A percentile compares a stretch with the other conserved stretches of the same genome.
Conservation (phyloP, 2,888 invertebrate species). For the Rotaria macrura region DNA sequence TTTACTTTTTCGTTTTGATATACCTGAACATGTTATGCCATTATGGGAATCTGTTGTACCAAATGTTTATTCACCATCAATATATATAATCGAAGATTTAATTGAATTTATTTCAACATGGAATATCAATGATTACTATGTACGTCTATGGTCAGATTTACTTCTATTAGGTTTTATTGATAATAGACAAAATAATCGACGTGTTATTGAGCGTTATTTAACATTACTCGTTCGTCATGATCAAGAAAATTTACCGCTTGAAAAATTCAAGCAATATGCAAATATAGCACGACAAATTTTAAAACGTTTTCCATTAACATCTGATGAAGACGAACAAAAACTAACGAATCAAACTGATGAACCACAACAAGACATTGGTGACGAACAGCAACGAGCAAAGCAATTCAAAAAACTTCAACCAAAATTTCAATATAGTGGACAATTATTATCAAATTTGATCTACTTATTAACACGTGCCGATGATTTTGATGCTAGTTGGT, state of each 20-base stretch:
- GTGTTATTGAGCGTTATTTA: constrained; percentile 8
- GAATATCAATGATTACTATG: constrained; percentile 3
- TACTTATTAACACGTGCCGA: not conserved
- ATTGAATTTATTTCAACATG: not conserved
- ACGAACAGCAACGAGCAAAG: not conserved
- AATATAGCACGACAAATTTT: not conserved
- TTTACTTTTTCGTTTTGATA: constrained; percentile 7
- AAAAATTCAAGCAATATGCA: not conserved
- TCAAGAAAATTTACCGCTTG: not conserved
- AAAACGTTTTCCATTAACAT: not conserved
- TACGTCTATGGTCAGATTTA: constrained; percentile 2
- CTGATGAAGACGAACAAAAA: not conserved
- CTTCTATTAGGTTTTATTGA: constrained; percentile 4
- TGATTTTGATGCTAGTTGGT: not conserved
- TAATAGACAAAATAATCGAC: not conserved
- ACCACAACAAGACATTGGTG: not conserved
- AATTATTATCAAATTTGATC: not conserved
- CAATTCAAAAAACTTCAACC: not conserved
- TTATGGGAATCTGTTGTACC: constrained; percentile 4
- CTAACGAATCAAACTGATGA: not conserved
- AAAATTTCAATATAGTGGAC: not conserved
- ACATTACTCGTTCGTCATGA: not conserved
- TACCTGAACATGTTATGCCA: constrained; percentile 5
- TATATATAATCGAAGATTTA: not conserved
- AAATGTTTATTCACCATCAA: constrained; percentile 14